phyloP scores from a whole-genome alignment of 2,888 invertebrate species.

The Pyrochroa serraticornis region DNA sequence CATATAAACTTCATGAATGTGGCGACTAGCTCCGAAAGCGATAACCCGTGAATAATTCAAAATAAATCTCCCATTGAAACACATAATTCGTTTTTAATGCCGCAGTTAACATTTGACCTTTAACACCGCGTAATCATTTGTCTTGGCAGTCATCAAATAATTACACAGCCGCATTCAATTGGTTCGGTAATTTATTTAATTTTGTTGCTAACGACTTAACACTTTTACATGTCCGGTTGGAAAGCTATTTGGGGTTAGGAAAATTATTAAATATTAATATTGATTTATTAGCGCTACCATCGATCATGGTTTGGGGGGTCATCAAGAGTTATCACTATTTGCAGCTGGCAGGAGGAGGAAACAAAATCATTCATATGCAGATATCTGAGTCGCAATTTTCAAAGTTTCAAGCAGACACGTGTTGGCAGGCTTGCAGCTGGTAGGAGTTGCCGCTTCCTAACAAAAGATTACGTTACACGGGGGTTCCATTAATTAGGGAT shows the following conservation, averaged over 20 bases:
- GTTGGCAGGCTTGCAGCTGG: slow-evolving; percentile 27
- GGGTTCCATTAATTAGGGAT: slow-evolving; percentile 14
- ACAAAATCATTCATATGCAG: slow-evolving; percentile 38
- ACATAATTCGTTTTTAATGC: slow-evolving; percentile 4
- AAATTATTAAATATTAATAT: too few relatives aligned
- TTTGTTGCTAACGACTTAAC: too few relatives aligned
- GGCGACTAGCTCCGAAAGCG: background rate
- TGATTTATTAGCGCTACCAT: too few relatives aligned
- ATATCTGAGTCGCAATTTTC: slow-evolving; percentile 29
- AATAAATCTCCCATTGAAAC: background rate
- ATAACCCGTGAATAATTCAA: background rate
- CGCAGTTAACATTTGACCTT: slow-evolving; percentile 17
- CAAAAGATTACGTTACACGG: slow-evolving; percentile 24
- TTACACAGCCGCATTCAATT: slow-evolving; percentile 2
- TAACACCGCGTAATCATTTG: background rate
- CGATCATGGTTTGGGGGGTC: background rate
- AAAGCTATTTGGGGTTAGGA: too few relatives aligned
- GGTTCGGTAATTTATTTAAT: too few relatives aligned
- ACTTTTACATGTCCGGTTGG: too few relatives aligned
- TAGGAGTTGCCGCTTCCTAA: slow-evolving; percentile 9
- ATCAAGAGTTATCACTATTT: slow-evolving; percentile 20
- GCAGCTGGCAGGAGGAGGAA: slow-evolving; percentile 35
- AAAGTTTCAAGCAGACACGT: slow-evolving; percentile 26
- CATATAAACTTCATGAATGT: too few relatives aligned
- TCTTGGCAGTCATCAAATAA: too few relatives aligned